phyloP scores from a whole-genome alignment of 2,113 vertebrate species.

The Trichomycterus rosablanca region DNA sequence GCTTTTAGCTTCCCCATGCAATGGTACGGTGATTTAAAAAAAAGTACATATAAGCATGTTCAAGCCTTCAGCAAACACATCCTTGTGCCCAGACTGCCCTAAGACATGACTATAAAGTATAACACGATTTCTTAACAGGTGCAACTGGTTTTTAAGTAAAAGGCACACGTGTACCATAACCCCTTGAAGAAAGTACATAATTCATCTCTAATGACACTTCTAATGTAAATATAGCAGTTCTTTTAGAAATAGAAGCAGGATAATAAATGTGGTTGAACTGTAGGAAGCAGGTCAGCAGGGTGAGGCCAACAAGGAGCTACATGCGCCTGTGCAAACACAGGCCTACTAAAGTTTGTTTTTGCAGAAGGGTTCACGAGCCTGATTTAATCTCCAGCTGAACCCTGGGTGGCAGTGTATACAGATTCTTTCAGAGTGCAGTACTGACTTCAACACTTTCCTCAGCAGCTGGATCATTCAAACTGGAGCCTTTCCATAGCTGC shows the following conservation, averaged over 20 bases:
- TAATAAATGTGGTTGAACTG: conserved; percentile 26
- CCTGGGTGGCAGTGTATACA: conserved; percentile 26
- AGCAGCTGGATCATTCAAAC: conserved; percentile 15
- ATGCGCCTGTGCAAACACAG: conserved; percentile 24
- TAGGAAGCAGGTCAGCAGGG: conserved; percentile 30
- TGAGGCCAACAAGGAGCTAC: conserved; percentile 14
- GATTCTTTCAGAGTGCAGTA: conserved; percentile 11
- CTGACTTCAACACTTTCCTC: conserved; percentile 5
- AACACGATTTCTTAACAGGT: conserved; percentile 14
- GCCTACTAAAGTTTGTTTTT: conserved; percentile 33
- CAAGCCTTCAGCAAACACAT: background rate
- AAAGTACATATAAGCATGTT: conserved; percentile 2
- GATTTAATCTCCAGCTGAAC: conserved; percentile 31
- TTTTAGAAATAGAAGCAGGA: conserved; percentile 30
- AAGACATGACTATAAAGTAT: conserved; percentile 5
- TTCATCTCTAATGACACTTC: conserved; percentile 14
- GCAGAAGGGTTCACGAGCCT: conserved; percentile 18
- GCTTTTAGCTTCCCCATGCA: background rate
- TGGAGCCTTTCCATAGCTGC: background rate
- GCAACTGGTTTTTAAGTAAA: background rate
- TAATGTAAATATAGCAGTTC: conserved; percentile 14
- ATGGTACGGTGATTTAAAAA: conserved; percentile 4
- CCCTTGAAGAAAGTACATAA: conserved; percentile 14
- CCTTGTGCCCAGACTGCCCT: background rate
- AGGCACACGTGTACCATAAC: background rate